These are phyloP conservation scores for Lasioglossum villosulum DNA, from an alignment of 2,888 invertebrate genomes.

Conservation along the genomic window DNA sequence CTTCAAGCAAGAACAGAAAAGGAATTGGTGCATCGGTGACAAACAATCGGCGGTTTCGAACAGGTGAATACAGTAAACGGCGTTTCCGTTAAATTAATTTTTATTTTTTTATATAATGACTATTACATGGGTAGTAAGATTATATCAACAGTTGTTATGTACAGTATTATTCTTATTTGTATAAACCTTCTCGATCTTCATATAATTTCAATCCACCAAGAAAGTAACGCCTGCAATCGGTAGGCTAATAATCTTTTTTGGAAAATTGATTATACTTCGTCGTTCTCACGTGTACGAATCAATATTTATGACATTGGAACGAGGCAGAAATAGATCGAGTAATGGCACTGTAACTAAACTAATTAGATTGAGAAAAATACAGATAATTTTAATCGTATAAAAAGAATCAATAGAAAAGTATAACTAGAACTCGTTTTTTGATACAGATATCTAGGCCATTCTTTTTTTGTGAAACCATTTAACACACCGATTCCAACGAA, in stretches of 20 bases:
- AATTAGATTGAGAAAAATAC: constrained; percentile 75
- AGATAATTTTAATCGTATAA: constrained; percentile 73
- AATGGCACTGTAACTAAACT: constrained; percentile 80
- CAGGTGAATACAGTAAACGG: constrained; percentile 5
- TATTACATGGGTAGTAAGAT: constrained; percentile 81
- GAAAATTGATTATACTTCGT: constrained; percentile 53
- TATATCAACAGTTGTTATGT: constrained; percentile 82
- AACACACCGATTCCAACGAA: constrained; percentile 40
- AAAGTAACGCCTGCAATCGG: constrained; percentile 68
- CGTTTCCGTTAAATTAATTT: constrained; percentile 78
- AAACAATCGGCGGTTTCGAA: neutral
- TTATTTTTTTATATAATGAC: constrained; percentile 80
- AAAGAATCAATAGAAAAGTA: constrained; percentile 74
- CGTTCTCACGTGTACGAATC: constrained; percentile 42
- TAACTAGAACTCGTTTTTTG: constrained; percentile 58
- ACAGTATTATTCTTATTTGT: constrained; percentile 74
- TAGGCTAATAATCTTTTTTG: constrained; percentile 58
- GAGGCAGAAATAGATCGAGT: constrained; percentile 69
- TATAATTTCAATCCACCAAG: constrained; percentile 75
- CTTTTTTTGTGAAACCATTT: constrained; percentile 24
- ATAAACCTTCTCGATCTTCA: constrained; percentile 64
- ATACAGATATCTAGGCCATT: constrained; percentile 70
- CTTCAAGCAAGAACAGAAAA: neutral
- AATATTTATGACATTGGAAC: constrained; percentile 50
- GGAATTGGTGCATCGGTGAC: neutral